phyloP scores from a whole-genome alignment of 1,140 invertebrate genomes.

The Drusus annulatus region DNA sequence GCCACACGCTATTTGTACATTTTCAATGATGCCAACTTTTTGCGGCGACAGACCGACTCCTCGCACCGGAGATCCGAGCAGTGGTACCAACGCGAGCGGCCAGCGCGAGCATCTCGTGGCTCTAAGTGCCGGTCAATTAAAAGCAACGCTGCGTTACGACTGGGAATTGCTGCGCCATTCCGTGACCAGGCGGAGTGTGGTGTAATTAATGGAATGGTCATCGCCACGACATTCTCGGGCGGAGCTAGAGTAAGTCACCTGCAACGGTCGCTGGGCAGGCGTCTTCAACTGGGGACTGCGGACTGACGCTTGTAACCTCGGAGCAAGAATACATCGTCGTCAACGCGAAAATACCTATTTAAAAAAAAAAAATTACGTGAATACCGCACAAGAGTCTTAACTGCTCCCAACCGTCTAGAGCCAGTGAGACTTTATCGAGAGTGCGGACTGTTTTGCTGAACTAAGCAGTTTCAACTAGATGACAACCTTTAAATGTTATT shows the following conservation, averaged over 20 bases:
- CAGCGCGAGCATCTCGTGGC: not conserved
- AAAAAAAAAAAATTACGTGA: no score
- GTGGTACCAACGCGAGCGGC: not conserved
- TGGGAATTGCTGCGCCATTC: not conserved
- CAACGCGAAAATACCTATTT: no score
- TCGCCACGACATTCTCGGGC: conserved; percentile 16
- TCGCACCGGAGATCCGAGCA: not conserved
- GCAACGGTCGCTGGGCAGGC: not conserved
- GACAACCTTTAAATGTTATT: no score
- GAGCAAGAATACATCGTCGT: no score
- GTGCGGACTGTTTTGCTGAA: no score
- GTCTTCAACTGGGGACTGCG: not conserved
- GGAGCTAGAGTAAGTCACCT: conserved; percentile 30
- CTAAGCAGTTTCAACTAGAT: no score
- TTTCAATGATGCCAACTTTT: conserved; percentile 3
- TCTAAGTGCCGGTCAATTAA: conserved; percentile 1
- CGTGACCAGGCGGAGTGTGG: conserved; percentile 2
- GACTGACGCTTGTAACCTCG: no score
- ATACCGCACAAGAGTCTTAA: no score
- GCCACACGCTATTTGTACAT: not conserved
- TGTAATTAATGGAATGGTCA: conserved; percentile 21
- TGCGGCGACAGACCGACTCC: not conserved
- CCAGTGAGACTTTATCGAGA: no score
- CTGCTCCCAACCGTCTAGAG: no score
- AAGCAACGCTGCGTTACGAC: not conserved